Evolutionary conservation across 2,113 vertebrate species (phyloP), one percentile per base, ranked within the genome.

Genomic region (Mustela nigripes): DNA sequence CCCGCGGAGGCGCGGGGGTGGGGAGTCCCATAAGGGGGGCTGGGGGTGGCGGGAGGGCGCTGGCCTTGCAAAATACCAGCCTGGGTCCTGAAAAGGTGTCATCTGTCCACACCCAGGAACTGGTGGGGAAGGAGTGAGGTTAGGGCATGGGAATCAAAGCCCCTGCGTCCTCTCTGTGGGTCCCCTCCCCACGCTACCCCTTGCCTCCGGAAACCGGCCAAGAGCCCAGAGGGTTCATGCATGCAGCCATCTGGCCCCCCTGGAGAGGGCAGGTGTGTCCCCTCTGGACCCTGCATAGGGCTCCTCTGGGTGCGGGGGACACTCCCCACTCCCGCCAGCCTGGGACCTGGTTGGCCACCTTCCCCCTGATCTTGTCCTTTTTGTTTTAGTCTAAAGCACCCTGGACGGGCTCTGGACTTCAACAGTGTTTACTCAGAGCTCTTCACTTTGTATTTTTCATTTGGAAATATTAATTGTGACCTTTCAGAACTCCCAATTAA

Each of bases 401-500:
- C 18, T 39, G n/a, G 42, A 65, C 14, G 1, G 7, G 60, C 62
- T 56, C 56, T 16, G 65, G 82, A 56, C 76, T 95, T 95, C 80
- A 84, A 88, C 50, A 56, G 1, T 85, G 56, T 97, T 96, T 96
- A 92, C 60, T 22, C 89, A 83, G 86, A 45, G 18, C 73, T 45
- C 92, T 92, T 53, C 36, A 74, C 65, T 86, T 95, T 71, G 78
- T 78, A 18, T 58, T 95, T 94, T 95, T 86, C 98, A 58, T 86
- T 86, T 97, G 89, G 87, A 95, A 94, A 94, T 97, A 90, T 93
- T 95, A 94, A 95, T 86, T 79, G 69, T 97, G 95, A 97, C 97
- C 98, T 96, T 98, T 97, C 67, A 71, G 94, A 94, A 86, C 89
- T 97, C 96, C 91, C 93, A 93, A 71, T 95, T 97, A 96, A 84